Evolutionary conservation across 2,797 vertebrate species (phyloP), one percentile per base, ranked within the genome.

Genomic region (Phyllotis vaccarum): DNA sequence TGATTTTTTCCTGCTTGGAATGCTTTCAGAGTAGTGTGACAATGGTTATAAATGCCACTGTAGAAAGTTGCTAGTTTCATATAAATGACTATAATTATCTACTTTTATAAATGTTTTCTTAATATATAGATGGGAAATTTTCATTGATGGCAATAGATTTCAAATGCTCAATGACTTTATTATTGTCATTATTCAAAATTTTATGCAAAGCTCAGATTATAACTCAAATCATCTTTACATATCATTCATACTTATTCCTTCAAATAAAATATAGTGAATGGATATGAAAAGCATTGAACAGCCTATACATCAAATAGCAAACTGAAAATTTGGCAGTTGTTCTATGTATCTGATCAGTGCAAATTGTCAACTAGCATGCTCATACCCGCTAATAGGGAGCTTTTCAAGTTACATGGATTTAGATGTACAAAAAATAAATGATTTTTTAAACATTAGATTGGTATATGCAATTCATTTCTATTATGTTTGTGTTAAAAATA

Each of bases 11-110:
- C 72, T 29, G 13, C 19, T 70, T 40, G 37, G 22, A 83, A 90
- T 52, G 54, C 87, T 68, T 88, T 92, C 54, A 92, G 64, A 21
- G 52, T 96, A 86, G 82, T 54, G n/a, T 90, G 54, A 96, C 93
- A 97, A 90, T 91, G 37, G 74, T 8, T 93, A 11, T 85, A 76
- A 96, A 78, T 40, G 60, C 31, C 79, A 96, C 43, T 95, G 27
- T 80, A 95, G 74, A 96, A 95, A 94, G 91, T 96, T 95, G 91
- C 75, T 95, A 85, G 88, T 81, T 97, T 94, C 64, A 92, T 87
- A 90, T 89, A 96, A 97, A 97, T 96, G 88, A 97, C 91, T 95
- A 78, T 96, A 96, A 97, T 97, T 97, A 98, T 96, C 93, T 86
- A 97, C 97, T 97, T 96, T 96, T 95, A 86, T 94, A 64, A 91